Evolutionary conservation across 2,113 vertebrate genomes (phyloP), one percentile per base, ranked within the genome.

Genomic region (Crotalus viridis): DNA sequence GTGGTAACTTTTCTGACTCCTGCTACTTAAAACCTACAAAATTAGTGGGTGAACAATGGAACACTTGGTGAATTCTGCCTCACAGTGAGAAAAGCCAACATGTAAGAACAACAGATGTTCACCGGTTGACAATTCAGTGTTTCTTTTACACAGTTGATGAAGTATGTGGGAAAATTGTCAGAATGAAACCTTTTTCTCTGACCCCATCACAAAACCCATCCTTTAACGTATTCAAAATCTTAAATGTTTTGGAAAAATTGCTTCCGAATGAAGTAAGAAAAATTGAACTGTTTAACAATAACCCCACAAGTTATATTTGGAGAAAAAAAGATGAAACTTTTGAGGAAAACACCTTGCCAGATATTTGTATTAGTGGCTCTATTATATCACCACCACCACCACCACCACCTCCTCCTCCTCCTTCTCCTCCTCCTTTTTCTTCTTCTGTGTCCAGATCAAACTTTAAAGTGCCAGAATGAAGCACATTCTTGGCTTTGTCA

Each of bases 341-440:
- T 74, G 13, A 33, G 2, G 69, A 74, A 74, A 74, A 33, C 69
- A 39, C 15, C 69, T 39, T 39, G 28, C 69, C 69, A 74, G n/a
- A 19, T 2, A 33, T 74, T 17, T 39, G 17, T 33, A 33, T 17
- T 13, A 74, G 13, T 33, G n/a, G 28, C n/a, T 74, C 56, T 21
- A 21, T 48, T 48, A 48, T 48, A 48, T 6, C 48, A 48, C 46
- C 46, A 46, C 46, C 46, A 5, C 46, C 46, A 46, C 46, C 46
- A 46, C 46, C 0, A 5, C 4, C 46, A 5, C 4, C 46, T 4
- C 46, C 46, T 4, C 46, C 46, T 3, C 43, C 43, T 3, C 4
- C 43, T 4, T 0, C 1, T 1, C 5, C 4, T 21, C 19, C 17
- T 21, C 5, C 5, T 56, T 4, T 1, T 56, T 56, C 19, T 56